Evolutionary conservation across 1,140 invertebrate genomes (phyloP).

Genomic region (Parapsyche elsis): DNA sequence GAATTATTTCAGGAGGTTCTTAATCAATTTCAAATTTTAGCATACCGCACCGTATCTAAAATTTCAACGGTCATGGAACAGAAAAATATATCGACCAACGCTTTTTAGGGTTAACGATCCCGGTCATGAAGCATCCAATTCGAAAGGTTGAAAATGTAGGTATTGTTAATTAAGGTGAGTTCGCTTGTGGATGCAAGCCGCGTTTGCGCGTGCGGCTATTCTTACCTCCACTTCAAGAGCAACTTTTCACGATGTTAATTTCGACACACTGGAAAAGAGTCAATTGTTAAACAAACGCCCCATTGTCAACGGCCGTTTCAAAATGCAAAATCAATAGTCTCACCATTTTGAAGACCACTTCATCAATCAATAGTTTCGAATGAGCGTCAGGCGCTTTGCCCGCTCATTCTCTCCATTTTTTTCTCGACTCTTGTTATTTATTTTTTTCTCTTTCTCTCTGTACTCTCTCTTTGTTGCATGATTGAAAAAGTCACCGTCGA

Average conservation of each 20-base stretch:
- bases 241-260: neutral
- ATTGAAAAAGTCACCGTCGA: constrained; percentile 50
- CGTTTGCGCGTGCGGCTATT: neutral
- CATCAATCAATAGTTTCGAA: constrained; percentile 51
- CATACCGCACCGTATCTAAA: too few species aligned
- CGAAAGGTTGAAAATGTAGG: neutral
- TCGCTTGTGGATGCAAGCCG: constrained; percentile 5
- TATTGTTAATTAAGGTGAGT: neutral
- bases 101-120: constrained; percentile 1
- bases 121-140: neutral
- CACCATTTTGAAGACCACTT: constrained; percentile 40
- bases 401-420: constrained; percentile 35
- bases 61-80: too few species aligned
- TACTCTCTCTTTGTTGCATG: constrained; percentile 17
- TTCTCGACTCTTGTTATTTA: constrained; percentile 1
- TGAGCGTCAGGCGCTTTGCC: constrained; percentile 10
- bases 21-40: too few species aligned
- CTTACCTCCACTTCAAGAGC: neutral
- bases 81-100: too few species aligned
- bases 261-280: constrained; percentile 13
- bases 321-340: constrained; percentile 47
- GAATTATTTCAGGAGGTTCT: too few species aligned
- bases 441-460: neutral
- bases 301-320: constrained; percentile 42
- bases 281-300: constrained; percentile 43